Evolutionary conservation across 2,888 invertebrate species (phyloP), one percentile per base, ranked within the genome.

Genomic region (Thecophora atra): DNA sequence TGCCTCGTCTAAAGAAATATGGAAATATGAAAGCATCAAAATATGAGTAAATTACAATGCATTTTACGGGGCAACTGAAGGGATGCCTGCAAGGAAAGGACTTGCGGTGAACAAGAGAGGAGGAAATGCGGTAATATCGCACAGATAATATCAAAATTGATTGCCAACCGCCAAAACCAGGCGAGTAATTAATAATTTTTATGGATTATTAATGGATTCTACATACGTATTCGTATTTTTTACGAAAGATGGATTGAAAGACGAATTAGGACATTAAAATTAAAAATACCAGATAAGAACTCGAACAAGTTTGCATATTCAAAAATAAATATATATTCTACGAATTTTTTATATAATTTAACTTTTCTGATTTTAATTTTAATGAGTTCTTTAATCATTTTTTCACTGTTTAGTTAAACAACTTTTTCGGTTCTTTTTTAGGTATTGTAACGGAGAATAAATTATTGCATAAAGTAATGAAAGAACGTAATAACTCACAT

Each of bases 101-200:
- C n/a, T n/a, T n/a, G 21, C 19, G 13, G 17, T 30, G 70, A 42
- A 26, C 11, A 60, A 58, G 21, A 37, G 30, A 13, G 37, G 52
- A 24, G 44, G 58, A 17, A 42, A 7, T 52, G 17, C 7, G 52
- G 52, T 37, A 52, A 52, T 63, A 51, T 51, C 37, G 28, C 63
- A 52, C 15, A 47, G 62, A 58, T 62, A 42, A 58, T 58, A n/a
- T 54, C 70, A 71, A 67, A 73, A 74, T 75, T 77, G 73, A 81
- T 79, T 79, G 81, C 79, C 78, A 78, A 77, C 74, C 79, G 75
- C 79, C 76, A 81, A 76, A 78, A 77, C 76, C 76, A 77, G 74
- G 74, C 77, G 75, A 74, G 79, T 81, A 79, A 83, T 83, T 83
- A 81, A 83, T 83, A 82, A 82, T 78, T 81, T 79, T 78, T 77